Evolutionary conservation across 2,888 invertebrate species (phyloP), one percentile per base, ranked within the genome.

Genomic region (Troides aeacus): DNA sequence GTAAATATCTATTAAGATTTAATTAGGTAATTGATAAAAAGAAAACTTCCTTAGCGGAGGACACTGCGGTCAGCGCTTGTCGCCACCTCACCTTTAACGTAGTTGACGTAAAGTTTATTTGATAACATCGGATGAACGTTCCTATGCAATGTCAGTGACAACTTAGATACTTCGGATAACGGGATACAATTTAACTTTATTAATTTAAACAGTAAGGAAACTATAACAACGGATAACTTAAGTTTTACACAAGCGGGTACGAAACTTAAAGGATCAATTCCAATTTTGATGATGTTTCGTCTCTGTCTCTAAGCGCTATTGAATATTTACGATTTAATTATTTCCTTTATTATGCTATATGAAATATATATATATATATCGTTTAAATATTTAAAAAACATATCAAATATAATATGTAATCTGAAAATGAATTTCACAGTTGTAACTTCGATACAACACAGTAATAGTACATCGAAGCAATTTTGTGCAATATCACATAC

Each of bases 401-500:
- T 0, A 4, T 46, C 15, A 12, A 15, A 46, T 46, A 15, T 46
- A 46, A 12, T 46, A 46, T 17, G 46, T 46, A 12, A 15, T 46
- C 15, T 53, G n/a, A 53, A 53, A n/a, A n/a, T 53, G 8, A n/a
- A 53, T 53, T 53, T 53, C 53, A n/a, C 4, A 53, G n/a, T 53
- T n/a, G 4, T n/a, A 53, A 12, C n/a, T 53, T 18, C 53, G 53
- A 5, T 53, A n/a, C 18, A 53, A n/a, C 50, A 50, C 53, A 53
- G 18, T 7, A n/a, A n/a, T 1, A 53, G n/a, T 53, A 18, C 53
- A 53, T 18, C 18, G 8, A 66, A 61, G 23, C 62, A 62, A 61
- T 61, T 66, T 39, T 36, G 30, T 53, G 61, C 61, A 56, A 24
- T 6, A 60, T 53, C 64, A 39, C 53, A 53, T 61, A 60, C 36